A percentile compares a stretch with the other conserved stretches of the same genome.
These are phyloP conservation scores for Malaclemys terrapin DNA, from an alignment of 2,113 vertebrate genomes.

Conservation along the genomic window DNA sequence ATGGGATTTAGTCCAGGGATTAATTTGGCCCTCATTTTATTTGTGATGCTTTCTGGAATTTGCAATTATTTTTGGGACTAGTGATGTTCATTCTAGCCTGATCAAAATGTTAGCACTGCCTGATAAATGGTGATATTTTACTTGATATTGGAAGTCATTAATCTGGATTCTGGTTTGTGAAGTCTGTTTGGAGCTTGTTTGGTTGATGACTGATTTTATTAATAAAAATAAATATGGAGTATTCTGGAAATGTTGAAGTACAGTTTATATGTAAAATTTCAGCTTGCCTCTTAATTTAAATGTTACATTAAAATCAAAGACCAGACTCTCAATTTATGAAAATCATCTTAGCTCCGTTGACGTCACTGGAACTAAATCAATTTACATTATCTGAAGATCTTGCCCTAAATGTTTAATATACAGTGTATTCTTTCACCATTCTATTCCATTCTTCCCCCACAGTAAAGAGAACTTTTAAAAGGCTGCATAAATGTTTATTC, in stretches of 20 bases:
- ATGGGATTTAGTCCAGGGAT: no score
- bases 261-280: not conserved
- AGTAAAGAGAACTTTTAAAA: not conserved
- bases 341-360: not conserved
- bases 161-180: not conserved
- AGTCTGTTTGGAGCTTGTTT: not conserved
- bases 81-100: not conserved
- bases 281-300: not conserved
- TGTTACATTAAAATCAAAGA: not conserved
- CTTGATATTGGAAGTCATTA: not conserved
- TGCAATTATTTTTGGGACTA: no score
- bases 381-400: not conserved
- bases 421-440: not conserved
- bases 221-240: not conserved
- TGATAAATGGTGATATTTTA: not conserved
- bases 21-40: no score
- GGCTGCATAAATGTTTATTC: not conserved
- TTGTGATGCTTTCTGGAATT: no score
- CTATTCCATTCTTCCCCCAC: not conserved
- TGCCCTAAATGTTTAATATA: not conserved
- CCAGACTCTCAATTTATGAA: not conserved
- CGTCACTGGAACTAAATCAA: not conserved
- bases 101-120: not conserved
- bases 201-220: not conserved
- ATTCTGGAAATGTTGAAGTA: not conserved